Conservation (phyloP, 2,797 vertebrate genomes). For the Manis javanica region DNA sequence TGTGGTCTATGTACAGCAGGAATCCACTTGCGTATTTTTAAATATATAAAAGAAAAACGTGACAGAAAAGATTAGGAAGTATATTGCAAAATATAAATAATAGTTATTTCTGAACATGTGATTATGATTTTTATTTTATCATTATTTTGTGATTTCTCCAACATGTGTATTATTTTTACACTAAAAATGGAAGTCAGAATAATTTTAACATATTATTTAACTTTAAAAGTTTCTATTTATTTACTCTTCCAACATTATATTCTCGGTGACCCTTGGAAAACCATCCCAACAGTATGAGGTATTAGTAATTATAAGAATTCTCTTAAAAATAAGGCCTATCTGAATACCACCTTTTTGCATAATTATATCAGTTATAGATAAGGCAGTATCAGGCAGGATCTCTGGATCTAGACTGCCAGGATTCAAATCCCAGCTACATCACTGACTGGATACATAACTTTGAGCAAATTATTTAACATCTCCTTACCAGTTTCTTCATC, state of each 20-base stretch:
- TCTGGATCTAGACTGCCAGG: slow-evolving; percentile 8
- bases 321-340: slow-evolving; percentile 21
- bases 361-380: slow-evolving; percentile 21
- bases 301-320: not conserved
- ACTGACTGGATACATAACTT: not conserved
- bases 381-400: not conserved
- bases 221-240: slow-evolving; percentile 51
- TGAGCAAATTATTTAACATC: not conserved
- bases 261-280: slow-evolving; percentile 24
- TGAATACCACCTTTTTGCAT: not conserved
- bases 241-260: slow-evolving; percentile 20
- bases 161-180: slow-evolving; percentile 13
- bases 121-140: not conserved
- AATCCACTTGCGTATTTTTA: not conserved
- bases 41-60: not conserved
- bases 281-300: not conserved
- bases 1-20: not conserved
- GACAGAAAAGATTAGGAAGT: slow-evolving; percentile 22
- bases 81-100: not conserved
- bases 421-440: not conserved
- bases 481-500: slow-evolving; percentile 2
- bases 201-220: slow-evolving; percentile 27
- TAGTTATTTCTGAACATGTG: not conserved
- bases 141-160: slow-evolving; percentile 23
- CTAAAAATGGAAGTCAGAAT: slow-evolving; percentile 2